A percentile compares a stretch with the other conserved stretches of the same genome.
Conservation (phyloP, 1,140 invertebrate genomes). For the Doryteuthis pealeii region DNA sequence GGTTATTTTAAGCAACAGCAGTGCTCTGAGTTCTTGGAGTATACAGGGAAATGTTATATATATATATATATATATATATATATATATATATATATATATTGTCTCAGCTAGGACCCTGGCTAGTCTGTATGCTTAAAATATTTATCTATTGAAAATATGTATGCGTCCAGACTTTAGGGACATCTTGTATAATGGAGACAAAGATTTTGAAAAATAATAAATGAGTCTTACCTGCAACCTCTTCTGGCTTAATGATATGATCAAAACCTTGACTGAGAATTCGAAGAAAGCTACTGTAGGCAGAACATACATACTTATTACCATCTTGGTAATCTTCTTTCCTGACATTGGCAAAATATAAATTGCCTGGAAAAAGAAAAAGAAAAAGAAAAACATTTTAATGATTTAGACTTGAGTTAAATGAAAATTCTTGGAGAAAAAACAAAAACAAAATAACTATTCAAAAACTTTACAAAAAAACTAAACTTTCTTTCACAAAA, state of each 20-base stretch:
- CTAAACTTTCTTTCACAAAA: too few relatives aligned
- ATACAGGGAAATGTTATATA: too few relatives aligned
- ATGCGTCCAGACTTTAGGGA: too few relatives aligned
- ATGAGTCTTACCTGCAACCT: not conserved
- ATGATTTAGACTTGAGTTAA: not conserved
- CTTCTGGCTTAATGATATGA: slow-evolving; percentile 22
- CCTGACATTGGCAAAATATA: slow-evolving; percentile 39
- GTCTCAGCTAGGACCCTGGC: too few relatives aligned
- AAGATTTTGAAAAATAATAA: too few relatives aligned
- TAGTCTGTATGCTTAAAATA: too few relatives aligned
- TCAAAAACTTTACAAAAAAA: slow-evolving; percentile 9
- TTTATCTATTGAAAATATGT: too few relatives aligned
- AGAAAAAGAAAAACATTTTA: not conserved
- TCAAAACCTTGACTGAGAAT: slow-evolving; percentile 31
- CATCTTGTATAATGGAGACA: too few relatives aligned
- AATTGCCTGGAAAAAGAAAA: slow-evolving; percentile 32
- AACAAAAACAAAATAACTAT: not conserved
- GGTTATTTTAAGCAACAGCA: too few relatives aligned
- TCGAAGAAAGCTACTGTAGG: slow-evolving; percentile 26
- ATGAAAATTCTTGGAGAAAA: not conserved
- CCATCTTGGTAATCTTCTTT: slow-evolving; percentile 36
- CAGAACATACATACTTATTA: slow-evolving; percentile 36
- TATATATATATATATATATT: too few relatives aligned
- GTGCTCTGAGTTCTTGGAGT: too few relatives aligned
- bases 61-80: too few relatives aligned